Evolutionary conservation across 2,113 vertebrate species (phyloP), one percentile per base, ranked within the genome.

Genomic region (Cephalopholis sonnerati): DNA sequence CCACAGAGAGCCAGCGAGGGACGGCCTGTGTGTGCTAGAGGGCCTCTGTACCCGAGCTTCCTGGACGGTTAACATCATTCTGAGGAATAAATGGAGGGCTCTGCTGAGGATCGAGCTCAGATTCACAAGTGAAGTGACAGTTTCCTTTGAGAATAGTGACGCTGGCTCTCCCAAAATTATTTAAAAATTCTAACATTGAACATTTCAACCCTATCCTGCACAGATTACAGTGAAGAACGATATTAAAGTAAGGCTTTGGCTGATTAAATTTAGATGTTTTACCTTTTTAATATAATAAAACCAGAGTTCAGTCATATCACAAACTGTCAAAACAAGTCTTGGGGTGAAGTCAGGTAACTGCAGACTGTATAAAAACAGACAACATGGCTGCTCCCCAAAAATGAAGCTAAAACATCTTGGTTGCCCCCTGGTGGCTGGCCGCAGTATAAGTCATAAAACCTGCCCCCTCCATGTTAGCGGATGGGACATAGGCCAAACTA

Each of bases 61-160:
- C 80, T 64, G 61, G 53, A 86, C 66, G 62, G 48, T 88, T 87
- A 79, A 86, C 78, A 85, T 89, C 74, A 77, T 77, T 87, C 65
- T 50, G 1, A 58, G 25, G 77, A 87, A 86, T 63, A 76, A 88
- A 53, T 39, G 20, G 29, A 66, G 51, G 57, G 61, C 69, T 78
- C 64, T 48, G 66, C 70, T 68, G 25, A 78, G 39, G 65, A 85
- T 63, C 2, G 13, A 77, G 81, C 69, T 78, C 86, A 61, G 77
- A 24, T 22, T 58, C 29, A 46, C 36, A 53, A 61, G 44, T 53
- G 24, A 25, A 24, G 62, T 15, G 50, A 51, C 53, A 20, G 11
- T n/a, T 57, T 20, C 74, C 29, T 16, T 41, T 46, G 11, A 27
- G 62, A 67, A 24, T 32, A 16, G 6, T 22, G 7, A 29, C 20